These are phyloP conservation scores for Myotis yumanensis DNA, from an alignment of 2,113 vertebrate genomes.

Conservation along the genomic window DNA sequence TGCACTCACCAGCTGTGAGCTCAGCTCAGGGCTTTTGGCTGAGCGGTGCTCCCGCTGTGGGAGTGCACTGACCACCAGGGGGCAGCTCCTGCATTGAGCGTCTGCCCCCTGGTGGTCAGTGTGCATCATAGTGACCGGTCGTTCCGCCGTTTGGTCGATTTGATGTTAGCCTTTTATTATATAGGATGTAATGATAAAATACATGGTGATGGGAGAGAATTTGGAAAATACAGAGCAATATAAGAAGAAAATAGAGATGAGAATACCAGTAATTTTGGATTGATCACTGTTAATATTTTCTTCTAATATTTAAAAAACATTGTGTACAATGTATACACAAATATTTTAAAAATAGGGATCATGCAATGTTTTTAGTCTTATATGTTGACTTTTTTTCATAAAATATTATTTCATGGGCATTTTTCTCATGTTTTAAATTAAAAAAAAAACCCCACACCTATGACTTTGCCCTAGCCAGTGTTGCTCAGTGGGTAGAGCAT, in stretches of 20 bases:
- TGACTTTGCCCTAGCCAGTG: no score
- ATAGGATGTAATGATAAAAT: neutral
- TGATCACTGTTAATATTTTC: neutral
- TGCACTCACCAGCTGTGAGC: no score
- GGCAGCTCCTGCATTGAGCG: no score
- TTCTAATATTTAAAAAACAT: conserved; percentile 5
- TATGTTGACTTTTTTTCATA: neutral
- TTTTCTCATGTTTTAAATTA: neutral
- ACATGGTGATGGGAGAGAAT: neutral
- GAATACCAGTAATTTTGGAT: neutral
- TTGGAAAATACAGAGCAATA: neutral
- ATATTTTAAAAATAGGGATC: neutral
- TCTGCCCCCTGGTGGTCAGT: no score
- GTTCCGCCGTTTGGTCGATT: no score
- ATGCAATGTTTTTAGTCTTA: neutral
- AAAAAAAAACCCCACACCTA: neutral
- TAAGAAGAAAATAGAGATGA: neutral
- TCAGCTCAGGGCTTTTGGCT: no score
- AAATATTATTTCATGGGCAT: neutral
- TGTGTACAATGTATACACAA: neutral
- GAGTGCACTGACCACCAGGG: no score
- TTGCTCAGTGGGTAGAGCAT: no score
- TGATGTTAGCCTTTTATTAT: no score
- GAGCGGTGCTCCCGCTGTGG: no score
- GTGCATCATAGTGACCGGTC: no score